Base-by-base conservation (phyloP, 2,888 invertebrate genomes). In the Thera britannica region DNA sequence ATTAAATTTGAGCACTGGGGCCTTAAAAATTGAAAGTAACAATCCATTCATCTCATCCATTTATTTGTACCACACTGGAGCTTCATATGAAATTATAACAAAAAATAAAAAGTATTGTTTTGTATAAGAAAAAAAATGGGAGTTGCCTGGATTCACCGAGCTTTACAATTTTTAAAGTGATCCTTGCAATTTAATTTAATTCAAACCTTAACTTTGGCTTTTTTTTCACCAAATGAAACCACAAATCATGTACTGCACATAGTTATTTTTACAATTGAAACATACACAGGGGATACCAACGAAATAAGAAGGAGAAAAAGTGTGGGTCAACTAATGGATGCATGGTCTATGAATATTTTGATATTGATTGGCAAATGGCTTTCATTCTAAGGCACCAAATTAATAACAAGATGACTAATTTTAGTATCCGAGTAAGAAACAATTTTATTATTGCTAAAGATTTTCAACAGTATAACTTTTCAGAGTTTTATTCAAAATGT, bases 1-100 rank as follows among this genome's bases (percentile, higher is more conserved):
- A 89, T 87, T 86, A 88, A 83, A 85, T 89, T 92, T 92, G 92
- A 92, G 92, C 92, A 92, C 90, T 87, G 87, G 76, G 79, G 79
- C 78, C 79, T 82, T 80, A 80, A 71, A 74, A 71, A 52, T 63
- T 60, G 44, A 48, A 36, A 60, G 58, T 60, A 60, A 59, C 38
- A 48, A 70, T 66, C 9, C 23, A 23, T 23, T 23, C 23, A 23
- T 23, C 38, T 54, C 34, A 68, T 51, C 55, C 63, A 60, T 58
- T 52, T 58, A 58, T 64, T 64, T 8, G 9, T 9, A 46, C 44
- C 44, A 46, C 44, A 46, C 44, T 9, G 2, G 44, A 9, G 44
- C 44, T 46, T 46, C 2, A 46, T 46, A 46, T 6, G 3, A 46
- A 5, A 41, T 41, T 41, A 7, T 41, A 7, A 41, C 6, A 23